A percentile compares a stretch with the other conserved stretches of the same genome.
phyloP scores from a whole-genome alignment of 2,113 vertebrate species.

The Eublepharis macularius region DNA sequence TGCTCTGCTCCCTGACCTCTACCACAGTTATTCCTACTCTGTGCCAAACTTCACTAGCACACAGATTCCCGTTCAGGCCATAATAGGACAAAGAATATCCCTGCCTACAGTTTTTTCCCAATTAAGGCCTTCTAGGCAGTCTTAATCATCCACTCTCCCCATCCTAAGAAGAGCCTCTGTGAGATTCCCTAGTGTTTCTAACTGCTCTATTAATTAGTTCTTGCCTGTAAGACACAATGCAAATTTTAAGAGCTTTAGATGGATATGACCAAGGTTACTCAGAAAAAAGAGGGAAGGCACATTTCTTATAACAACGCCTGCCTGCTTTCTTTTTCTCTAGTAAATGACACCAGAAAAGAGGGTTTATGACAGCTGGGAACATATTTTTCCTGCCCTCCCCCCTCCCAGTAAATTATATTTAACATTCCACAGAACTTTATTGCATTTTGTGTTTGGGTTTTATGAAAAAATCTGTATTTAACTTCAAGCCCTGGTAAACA shows the following conservation, averaged over 20 bases:
- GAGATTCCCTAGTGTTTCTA: not conserved
- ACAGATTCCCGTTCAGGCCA: not conserved
- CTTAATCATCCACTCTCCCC: not conserved
- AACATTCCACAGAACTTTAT: conserved; percentile 80
- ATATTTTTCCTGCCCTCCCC: conserved; percentile 5
- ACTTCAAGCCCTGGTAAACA: conserved; percentile 85
- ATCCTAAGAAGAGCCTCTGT: fast-evolving
- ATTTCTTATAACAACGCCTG: fast-evolving
- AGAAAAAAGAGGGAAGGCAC: conserved; percentile 32
- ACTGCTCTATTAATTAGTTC: conserved; percentile 49
- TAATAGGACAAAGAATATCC: not conserved
- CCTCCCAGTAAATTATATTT: conserved; percentile 75
- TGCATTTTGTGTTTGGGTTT: conserved; percentile 74
- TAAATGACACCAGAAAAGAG: not conserved
- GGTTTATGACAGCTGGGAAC: conserved; percentile 53
- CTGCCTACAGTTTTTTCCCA: not conserved
- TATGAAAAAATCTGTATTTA: conserved; percentile 84
- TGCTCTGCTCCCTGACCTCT: not conserved
- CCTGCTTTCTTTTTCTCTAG: conserved; percentile 11
- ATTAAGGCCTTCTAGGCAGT: not conserved
- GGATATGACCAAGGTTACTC: not conserved
- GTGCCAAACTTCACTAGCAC: not conserved
- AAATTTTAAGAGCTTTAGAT: conserved; percentile 8
- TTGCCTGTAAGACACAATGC: not conserved
- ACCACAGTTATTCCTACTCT: not conserved